Conservation (phyloP, 92 coral and sea anemone species). For the Virgularia gustaviana region DNA sequence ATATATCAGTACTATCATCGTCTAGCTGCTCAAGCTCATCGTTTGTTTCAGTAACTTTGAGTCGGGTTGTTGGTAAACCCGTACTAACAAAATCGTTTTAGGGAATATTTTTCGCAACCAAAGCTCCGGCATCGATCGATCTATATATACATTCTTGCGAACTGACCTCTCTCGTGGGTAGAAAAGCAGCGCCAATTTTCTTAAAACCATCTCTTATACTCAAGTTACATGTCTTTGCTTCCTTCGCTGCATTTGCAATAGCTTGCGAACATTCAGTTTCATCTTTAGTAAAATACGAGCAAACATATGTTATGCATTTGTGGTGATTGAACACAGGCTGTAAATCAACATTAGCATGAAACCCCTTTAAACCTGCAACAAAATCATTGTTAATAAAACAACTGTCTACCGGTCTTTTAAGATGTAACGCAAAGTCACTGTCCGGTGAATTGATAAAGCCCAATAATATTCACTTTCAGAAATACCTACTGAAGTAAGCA, state of each 20-base stretch:
- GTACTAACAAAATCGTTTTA: background rate
- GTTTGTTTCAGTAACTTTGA: background rate
- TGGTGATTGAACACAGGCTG: no score
- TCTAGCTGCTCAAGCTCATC: slow-evolving; percentile 9
- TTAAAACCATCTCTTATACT: background rate
- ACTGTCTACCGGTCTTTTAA: slow-evolving; percentile 11
- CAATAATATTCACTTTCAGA: slow-evolving; percentile 1
- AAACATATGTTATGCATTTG: background rate
- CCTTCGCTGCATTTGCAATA: no score
- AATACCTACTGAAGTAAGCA: background rate
- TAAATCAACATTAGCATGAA: slow-evolving; percentile 5
- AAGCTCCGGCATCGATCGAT: background rate
- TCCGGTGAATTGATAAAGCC: slow-evolving; percentile 20
- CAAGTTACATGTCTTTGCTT: background rate
- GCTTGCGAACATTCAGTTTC: background rate
- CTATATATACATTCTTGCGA: no score
- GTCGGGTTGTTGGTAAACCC: background rate
- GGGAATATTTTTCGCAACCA: background rate
- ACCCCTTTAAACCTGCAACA: slow-evolving; percentile 15
- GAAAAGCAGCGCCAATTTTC: no score
- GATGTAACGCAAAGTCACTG: background rate
- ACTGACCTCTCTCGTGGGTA: background rate
- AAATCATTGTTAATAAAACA: no score
- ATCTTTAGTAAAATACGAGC: no score
- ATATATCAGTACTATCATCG: no score